These are phyloP conservation scores for Coracias cyanogaster DNA, from an alignment of 2,797 vertebrate species.

Conservation along the genomic window DNA sequence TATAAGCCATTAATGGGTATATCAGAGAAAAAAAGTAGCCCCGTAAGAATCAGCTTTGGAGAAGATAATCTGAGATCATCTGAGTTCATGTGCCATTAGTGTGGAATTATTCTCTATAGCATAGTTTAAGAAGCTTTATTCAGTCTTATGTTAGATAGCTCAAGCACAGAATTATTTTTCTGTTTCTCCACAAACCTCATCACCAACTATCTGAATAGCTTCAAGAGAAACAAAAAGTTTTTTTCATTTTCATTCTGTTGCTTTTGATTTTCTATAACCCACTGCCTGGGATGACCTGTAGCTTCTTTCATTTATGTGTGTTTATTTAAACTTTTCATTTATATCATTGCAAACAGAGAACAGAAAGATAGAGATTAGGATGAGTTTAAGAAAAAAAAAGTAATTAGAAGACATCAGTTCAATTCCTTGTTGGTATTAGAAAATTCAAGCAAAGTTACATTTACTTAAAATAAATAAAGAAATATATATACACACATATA, in stretches of 20 bases:
- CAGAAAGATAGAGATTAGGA: not conserved
- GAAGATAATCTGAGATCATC: constrained; percentile 7
- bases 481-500: fast-evolving
- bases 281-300: not conserved
- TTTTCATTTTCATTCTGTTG: not conserved
- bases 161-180: not conserved
- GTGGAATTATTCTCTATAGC: not conserved
- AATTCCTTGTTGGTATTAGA: not conserved
- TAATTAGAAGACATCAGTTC: not conserved
- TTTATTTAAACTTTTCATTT: not conserved
- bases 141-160: not conserved
- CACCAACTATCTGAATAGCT: not conserved
- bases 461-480: not conserved
- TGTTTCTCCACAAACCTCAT: not conserved
- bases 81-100: not conserved
- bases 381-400: not conserved
- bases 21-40: not conserved
- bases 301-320: not conserved
- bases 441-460: not conserved
- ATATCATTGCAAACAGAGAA: not conserved
- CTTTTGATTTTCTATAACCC: not conserved
- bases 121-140: not conserved
- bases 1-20: not conserved
- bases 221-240: not conserved
- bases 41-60: not conserved